Percentiles rank a stretch among this genome's conserved stretches.
These are phyloP conservation scores for Triplophysa dalaica DNA, from an alignment of 2,113 vertebrate genomes.

Conservation along the genomic window DNA sequence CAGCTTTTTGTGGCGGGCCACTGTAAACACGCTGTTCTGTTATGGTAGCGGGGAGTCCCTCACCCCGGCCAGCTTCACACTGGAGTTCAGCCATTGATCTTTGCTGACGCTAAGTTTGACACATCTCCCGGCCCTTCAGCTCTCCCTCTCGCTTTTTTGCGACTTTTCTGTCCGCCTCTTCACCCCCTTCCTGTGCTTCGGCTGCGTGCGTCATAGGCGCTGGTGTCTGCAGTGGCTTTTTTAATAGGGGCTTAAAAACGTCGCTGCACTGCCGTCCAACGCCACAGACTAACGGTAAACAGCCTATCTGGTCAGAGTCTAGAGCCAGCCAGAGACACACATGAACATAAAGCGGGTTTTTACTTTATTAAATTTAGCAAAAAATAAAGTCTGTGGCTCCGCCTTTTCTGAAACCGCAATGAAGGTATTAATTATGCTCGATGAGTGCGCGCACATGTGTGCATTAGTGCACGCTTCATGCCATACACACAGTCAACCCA, in stretches of 20 bases:
- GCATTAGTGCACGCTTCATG: constrained; percentile 1
- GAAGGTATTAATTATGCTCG: constrained; percentile 51
- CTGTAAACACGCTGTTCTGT: constrained; percentile 42
- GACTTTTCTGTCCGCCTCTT: constrained; percentile 24
- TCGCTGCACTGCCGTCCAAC: constrained; percentile 37
- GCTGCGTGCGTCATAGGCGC: constrained; percentile 46
- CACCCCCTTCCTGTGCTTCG: background rate
- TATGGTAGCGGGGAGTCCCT: constrained; percentile 46
- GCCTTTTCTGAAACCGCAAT: constrained; percentile 45
- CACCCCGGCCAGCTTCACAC: constrained; percentile 20
- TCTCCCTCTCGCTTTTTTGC: constrained; percentile 47
- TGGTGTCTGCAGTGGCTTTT: constrained; percentile 49
- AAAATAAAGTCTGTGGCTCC: constrained; percentile 46
- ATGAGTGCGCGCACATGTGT: constrained; percentile 37
- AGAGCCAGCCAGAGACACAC: constrained; percentile 39
- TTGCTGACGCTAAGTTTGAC: constrained; percentile 44
- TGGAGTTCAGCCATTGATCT: constrained; percentile 35
- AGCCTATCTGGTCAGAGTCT: constrained; percentile 46
- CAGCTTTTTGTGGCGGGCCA: constrained; percentile 22
- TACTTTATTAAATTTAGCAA: constrained; percentile 58
- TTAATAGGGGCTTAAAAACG: constrained; percentile 55
- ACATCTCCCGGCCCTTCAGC: constrained; percentile 34
- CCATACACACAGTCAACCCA: constrained; percentile 31
- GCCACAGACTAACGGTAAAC: constrained; percentile 58
- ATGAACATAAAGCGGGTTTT: constrained; percentile 44